phyloP scores from a whole-genome alignment of 2,888 invertebrate genomes.

The Platynereis dumerilii region DNA sequence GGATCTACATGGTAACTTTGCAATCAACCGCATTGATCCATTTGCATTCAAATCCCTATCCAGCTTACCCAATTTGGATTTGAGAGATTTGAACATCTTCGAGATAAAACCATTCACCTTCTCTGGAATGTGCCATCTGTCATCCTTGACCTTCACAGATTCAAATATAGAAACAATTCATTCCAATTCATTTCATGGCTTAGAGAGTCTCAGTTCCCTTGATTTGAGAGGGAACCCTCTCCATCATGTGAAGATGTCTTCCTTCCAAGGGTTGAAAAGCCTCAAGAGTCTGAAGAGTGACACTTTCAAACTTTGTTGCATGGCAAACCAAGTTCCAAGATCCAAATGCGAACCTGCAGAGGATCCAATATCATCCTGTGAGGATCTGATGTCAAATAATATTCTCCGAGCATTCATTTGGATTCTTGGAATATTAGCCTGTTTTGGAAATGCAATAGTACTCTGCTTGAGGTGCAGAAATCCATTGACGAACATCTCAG shows the following conservation, averaged over 20 bases:
- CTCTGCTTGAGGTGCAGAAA: not conserved
- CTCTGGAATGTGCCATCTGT: too few species aligned
- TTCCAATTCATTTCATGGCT: not conserved
- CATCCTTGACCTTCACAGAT: too few species aligned
- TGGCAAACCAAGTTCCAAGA: conserved; percentile 1
- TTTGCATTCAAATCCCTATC: too few species aligned
- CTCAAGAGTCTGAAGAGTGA: not conserved
- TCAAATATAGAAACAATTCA: too few species aligned
- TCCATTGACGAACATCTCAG: not conserved
- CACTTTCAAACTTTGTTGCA: conserved; percentile 5
- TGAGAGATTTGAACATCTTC: too few species aligned
- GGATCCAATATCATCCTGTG: conserved; percentile 1
- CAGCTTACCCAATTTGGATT: too few species aligned
- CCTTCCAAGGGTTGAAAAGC: not conserved
- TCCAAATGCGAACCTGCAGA: not conserved
- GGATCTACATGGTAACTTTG: too few species aligned
- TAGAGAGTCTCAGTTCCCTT: not conserved
- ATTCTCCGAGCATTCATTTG: not conserved
- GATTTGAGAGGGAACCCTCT: not conserved
- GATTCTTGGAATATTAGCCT: not conserved
- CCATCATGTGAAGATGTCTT: not conserved
- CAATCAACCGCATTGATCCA: too few species aligned
- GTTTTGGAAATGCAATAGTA: not conserved
- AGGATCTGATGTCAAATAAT: conserved; percentile 6
- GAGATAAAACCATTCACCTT: too few species aligned